A percentile compares a stretch with the other conserved stretches of the same genome.
These are phyloP conservation scores for Dendronephthya gigantea DNA, from an alignment of 64 coral and sea anemone species.

Conservation along the genomic window DNA sequence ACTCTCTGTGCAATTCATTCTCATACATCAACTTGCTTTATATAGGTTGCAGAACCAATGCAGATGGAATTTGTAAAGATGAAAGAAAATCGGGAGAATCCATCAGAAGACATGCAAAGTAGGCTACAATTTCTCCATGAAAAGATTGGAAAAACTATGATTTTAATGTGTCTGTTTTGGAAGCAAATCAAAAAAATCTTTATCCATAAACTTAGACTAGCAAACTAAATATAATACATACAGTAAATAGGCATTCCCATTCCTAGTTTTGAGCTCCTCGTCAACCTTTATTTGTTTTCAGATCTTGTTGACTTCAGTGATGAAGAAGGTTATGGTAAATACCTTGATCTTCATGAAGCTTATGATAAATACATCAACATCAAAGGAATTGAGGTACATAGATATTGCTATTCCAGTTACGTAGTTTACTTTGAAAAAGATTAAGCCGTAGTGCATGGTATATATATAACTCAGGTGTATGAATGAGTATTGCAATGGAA, in stretches of 20 bases:
- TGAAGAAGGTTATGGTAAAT: slow-evolving; percentile 99
- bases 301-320: slow-evolving; percentile 83
- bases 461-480: no score
- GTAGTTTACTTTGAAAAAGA: no score
- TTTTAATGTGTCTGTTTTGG: no score
- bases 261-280: no score
- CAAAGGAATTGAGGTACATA: slow-evolving; percentile 78
- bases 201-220: no score
- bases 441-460: no score
- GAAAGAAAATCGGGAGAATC: slow-evolving; percentile 81
- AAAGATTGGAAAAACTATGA: no score
- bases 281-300: slow-evolving; percentile 13
- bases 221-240: no score
- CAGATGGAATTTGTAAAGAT: slow-evolving; percentile 79
- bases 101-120: slow-evolving; percentile 75
- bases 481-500: no score
- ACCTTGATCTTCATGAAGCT: slow-evolving; percentile 87
- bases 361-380: slow-evolving; percentile 91
- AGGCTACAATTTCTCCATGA: background rate
- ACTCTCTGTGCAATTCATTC: no score
- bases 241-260: no score
- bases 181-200: no score
- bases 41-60: slow-evolving; percentile 93
- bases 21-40: background rate
- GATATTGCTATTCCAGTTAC: background rate